Percentiles rank a stretch among this genome's conserved stretches.
These are phyloP conservation scores for Euphydryas editha DNA, from an alignment of 2,888 invertebrate species.

Conservation along the genomic window DNA sequence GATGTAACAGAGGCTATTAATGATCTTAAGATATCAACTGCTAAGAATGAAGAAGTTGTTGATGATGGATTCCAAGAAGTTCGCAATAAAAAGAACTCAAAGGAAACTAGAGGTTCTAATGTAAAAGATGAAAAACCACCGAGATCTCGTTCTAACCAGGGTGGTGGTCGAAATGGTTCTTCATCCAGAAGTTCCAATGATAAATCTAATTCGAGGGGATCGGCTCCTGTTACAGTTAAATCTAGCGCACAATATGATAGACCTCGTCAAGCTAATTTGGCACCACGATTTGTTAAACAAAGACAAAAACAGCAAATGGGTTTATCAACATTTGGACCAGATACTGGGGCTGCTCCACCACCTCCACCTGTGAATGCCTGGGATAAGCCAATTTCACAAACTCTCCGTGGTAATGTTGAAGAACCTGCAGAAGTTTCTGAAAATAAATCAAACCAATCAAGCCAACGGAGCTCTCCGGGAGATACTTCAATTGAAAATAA, in stretches of 20 bases:
- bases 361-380: constrained; percentile 92
- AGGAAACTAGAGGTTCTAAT: constrained; percentile 77
- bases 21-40: constrained; percentile 66
- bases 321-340: constrained; percentile 72
- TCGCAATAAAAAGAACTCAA: constrained; percentile 89
- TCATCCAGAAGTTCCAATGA: constrained; percentile 71
- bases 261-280: constrained; percentile 85
- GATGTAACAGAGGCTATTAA: constrained; percentile 73
- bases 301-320: constrained; percentile 83
- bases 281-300: constrained; percentile 91
- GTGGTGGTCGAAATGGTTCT: constrained; percentile 73
- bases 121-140: constrained; percentile 74
- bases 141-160: constrained; percentile 77
- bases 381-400: constrained; percentile 92
- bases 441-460: constrained; percentile 70
- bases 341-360: constrained; percentile 84
- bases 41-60: constrained; percentile 79
- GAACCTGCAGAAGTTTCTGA: constrained; percentile 62
- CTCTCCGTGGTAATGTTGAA: constrained; percentile 84
- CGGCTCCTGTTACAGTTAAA: constrained; percentile 65
- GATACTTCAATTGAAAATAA: constrained; percentile 66
- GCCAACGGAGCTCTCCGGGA: constrained; percentile 76
- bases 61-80: constrained; percentile 93
- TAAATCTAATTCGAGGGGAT: constrained; percentile 66
- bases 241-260: constrained; percentile 70